Base-by-base conservation (phyloP, 1,140 invertebrate genomes). In the Zaprionus ghesquierei region DNA sequence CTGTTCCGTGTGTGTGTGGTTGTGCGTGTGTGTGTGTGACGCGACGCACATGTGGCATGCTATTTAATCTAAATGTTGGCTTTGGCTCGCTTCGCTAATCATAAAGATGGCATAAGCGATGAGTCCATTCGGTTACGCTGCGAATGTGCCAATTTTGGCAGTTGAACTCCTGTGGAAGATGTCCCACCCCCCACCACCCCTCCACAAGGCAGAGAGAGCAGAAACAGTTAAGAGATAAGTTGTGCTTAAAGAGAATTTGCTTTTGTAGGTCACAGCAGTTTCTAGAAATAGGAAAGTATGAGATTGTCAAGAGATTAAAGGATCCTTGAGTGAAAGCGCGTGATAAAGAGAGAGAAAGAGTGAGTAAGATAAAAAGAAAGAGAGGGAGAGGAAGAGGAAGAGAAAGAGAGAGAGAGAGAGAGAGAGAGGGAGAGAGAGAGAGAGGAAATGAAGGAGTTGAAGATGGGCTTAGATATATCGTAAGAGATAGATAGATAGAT, bases 71-170 rank as follows among this genome's bases (percentile, higher is more conserved):
- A 78, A 81, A 86, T 77, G 82, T 76, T 86, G 79, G 82, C 75
- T 81, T 81, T 46, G 79, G 75, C 79, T 72, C 61, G 75, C 71
- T 75, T 77, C 69, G 69, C 72, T 79, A 79, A 82, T 87, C 84
- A 87, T 82, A 87, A 87, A 87, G 82, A 87, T 87, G 76, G 84
- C 86, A 87, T 87, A 87, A 87, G 84, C 79, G 79, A 89, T 82
- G 81, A 86, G 81, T 54, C 63, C 64, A n/a, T n/a, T n/a, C n/a
- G n/a, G 38, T 54, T 65, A 20, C 22, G 9, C 33, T 53, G 4
- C 59, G 12, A 49, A 41, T 53, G n/a, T 63, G 49, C 41, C 66
- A 69, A 69, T 69, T 69, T n/a, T 55, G 50, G 38, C 15, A 46
- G 54, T 41, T 6, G 35, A 5, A 35, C 13, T 35, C 13, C 12